A percentile compares a stretch with the other conserved stretches of the same genome.
Evolutionary conservation across 2,113 vertebrate species (phyloP).

Genomic region (Sinocyclocheilus grahami): DNA sequence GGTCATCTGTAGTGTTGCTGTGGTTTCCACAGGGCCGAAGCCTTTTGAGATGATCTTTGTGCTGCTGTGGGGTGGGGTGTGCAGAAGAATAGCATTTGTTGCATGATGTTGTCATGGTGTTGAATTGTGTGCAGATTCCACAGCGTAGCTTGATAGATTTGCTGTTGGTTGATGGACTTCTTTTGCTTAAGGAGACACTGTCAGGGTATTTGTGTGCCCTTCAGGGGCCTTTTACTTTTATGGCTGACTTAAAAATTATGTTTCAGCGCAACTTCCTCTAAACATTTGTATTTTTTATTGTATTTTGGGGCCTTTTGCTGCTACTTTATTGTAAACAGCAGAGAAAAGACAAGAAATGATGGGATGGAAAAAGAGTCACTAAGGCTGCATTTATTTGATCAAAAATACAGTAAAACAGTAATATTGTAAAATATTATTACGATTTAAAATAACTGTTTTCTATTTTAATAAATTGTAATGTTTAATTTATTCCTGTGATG

Average conservation of each 20-base stretch:
- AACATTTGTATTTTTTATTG: constrained; percentile 7
- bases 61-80: neutral
- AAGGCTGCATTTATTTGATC: neutral
- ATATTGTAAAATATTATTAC: neutral
- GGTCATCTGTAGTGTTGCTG: constrained; percentile 3
- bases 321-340: neutral
- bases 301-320: neutral
- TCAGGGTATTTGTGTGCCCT: neutral
- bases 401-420: neutral
- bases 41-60: constrained; percentile 14
- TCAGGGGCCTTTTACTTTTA: neutral
- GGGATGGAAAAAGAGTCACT: neutral
- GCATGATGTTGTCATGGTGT: constrained; percentile 29
- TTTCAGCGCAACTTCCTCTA: neutral
- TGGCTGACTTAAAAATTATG: neutral
- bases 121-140: constrained; percentile 21
- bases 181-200: constrained; percentile 6
- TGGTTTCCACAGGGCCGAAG: neutral
- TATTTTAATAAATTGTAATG: no score
- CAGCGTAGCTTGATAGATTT: neutral
- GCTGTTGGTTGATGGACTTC: constrained; percentile 5
- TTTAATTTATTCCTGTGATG: neutral
- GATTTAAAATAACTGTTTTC: neutral
- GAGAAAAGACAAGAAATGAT: neutral
- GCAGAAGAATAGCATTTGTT: constrained; percentile 16